These are phyloP conservation scores for Sepioteuthis lessoniana DNA, from an alignment of 2,888 invertebrate genomes.

Conservation along the genomic window DNA sequence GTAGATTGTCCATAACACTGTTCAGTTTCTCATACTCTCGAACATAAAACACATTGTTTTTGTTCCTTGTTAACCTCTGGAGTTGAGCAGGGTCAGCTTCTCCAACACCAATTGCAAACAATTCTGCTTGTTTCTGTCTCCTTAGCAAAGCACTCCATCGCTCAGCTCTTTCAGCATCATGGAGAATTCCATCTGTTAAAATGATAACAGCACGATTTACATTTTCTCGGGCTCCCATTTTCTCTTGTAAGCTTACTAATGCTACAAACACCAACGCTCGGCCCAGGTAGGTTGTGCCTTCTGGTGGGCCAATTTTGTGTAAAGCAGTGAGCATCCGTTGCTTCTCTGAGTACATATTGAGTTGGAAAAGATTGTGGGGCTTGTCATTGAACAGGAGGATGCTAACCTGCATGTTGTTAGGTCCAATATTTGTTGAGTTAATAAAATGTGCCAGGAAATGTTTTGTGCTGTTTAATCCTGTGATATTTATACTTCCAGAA, in stretches of 20 bases:
- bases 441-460: conserved; percentile 45
- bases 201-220: conserved; percentile 24
- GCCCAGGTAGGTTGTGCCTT: conserved; percentile 35
- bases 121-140: conserved; percentile 41
- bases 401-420: conserved; percentile 40
- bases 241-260: conserved; percentile 40
- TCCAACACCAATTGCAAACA: conserved; percentile 39
- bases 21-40: conserved; percentile 37
- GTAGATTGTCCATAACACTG: conserved; percentile 42
- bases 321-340: conserved; percentile 38
- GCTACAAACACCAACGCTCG: conserved; percentile 37
- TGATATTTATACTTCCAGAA: conserved; percentile 40
- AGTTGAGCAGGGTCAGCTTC: conserved; percentile 45
- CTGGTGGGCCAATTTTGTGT: conserved; percentile 35
- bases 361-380: conserved; percentile 34
- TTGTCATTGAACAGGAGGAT: conserved; percentile 41
- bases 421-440: conserved; percentile 39
- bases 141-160: conserved; percentile 35
- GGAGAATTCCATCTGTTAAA: conserved; percentile 36
- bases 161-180: conserved; percentile 43
- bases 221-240: conserved; percentile 25
- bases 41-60: conserved; percentile 41
- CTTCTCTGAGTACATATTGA: conserved; percentile 1
- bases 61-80: conserved; percentile 36
- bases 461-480: conserved; percentile 40